Conservation (phyloP, 2,888 invertebrate genomes). For the Girardia tigrina region DNA sequence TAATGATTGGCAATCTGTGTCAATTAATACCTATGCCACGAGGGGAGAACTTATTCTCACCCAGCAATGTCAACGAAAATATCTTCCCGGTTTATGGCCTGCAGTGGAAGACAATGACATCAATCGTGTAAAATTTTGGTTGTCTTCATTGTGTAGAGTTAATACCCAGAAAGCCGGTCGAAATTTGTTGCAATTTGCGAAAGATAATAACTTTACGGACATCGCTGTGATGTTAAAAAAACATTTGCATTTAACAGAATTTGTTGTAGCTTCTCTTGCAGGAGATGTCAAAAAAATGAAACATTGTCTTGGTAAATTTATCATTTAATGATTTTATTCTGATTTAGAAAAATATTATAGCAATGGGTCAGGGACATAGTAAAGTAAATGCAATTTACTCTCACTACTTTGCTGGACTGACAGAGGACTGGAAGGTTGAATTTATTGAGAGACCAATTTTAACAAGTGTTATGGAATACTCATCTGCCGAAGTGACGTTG, state of each 20-base stretch:
- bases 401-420: slow-evolving; percentile 40
- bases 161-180: slow-evolving; percentile 39
- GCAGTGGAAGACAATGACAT: slow-evolving; percentile 40
- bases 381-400: slow-evolving; percentile 35
- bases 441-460: slow-evolving; percentile 40
- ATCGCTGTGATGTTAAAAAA: slow-evolving; percentile 39
- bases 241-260: slow-evolving; percentile 40
- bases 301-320: slow-evolving; percentile 38
- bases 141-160: slow-evolving; percentile 40
- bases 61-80: slow-evolving; percentile 38
- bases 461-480: slow-evolving; percentile 40
- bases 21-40: slow-evolving; percentile 39
- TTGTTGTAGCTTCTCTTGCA: slow-evolving; percentile 40
- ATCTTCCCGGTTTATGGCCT: slow-evolving; percentile 40
- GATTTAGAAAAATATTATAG: not conserved
- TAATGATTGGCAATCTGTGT: slow-evolving; percentile 38
- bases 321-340: not conserved
- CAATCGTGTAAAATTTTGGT: slow-evolving; percentile 39
- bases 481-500: slow-evolving; percentile 40
- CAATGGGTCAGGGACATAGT: slow-evolving; percentile 33
- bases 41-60: slow-evolving; percentile 40
- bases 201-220: slow-evolving; percentile 38
- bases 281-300: slow-evolving; percentile 40
- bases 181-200: slow-evolving; percentile 39
- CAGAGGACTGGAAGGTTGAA: slow-evolving; percentile 40